Evolutionary conservation across 2,113 vertebrate genomes (phyloP).

Genomic region (Heterotis niloticus): DNA sequence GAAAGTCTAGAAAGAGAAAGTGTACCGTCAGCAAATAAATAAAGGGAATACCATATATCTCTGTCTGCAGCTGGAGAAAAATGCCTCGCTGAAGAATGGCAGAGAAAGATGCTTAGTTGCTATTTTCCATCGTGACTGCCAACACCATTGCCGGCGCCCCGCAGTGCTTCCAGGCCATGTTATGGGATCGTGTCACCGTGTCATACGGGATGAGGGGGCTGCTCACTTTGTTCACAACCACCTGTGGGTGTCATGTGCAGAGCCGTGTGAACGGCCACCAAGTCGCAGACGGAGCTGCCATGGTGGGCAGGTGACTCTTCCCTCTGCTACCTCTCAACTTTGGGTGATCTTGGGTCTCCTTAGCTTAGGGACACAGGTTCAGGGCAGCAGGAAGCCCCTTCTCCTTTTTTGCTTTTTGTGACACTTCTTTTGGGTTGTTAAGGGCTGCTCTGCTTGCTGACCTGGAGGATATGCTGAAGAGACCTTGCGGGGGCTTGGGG

Average conservation of each 20-base stretch:
- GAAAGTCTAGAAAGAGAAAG: constrained; percentile 53
- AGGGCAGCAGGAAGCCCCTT: too few species aligned
- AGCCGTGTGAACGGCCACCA: not conserved
- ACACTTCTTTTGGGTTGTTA: not conserved
- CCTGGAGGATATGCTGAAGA: not conserved
- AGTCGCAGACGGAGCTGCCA: too few species aligned
- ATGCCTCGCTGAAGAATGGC: constrained; percentile 50
- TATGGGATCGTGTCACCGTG: constrained; percentile 2
- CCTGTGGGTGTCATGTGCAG: constrained; percentile 1
- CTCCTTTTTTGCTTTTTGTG: too few species aligned
- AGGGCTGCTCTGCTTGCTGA: too few species aligned
- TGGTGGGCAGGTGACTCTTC: constrained; percentile 17
- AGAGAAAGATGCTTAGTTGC: constrained; percentile 33
- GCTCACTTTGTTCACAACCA: not conserved
- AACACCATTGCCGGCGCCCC: not conserved
- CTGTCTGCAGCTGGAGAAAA: constrained; percentile 62
- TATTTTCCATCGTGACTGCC: not conserved
- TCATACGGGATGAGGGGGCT: constrained; percentile 6
- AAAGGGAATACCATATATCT: constrained; percentile 65
- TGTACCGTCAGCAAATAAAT: constrained; percentile 65
- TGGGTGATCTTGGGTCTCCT: too few species aligned
- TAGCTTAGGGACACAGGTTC: too few species aligned
- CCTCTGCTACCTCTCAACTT: not conserved
- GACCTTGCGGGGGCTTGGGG: too few species aligned
- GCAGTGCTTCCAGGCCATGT: constrained; percentile 4